phyloP scores from a whole-genome alignment of 2,113 vertebrate genomes.

The Macrotus californicus region DNA sequence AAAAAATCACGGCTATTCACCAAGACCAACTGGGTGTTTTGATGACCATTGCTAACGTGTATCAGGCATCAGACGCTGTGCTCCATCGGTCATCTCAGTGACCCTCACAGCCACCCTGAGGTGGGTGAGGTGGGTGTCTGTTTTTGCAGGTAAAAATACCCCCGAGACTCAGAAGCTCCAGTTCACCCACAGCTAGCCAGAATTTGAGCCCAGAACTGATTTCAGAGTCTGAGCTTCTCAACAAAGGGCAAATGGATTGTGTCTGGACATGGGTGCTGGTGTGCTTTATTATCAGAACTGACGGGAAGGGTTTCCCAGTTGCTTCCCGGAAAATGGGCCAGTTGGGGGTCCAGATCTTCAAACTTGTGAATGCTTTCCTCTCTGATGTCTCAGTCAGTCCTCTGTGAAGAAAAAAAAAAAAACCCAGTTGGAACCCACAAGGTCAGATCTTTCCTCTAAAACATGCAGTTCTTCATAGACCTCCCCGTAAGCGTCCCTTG shows the following conservation, averaged over 20 bases:
- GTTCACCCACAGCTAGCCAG: not conserved
- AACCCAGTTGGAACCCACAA: not conserved
- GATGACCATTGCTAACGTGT: fast-evolving
- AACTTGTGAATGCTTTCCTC: not conserved
- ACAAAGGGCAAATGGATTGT: too few relatives aligned
- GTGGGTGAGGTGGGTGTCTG: not conserved
- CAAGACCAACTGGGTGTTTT: too few relatives aligned
- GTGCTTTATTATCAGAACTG: not conserved
- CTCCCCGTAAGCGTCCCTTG: not conserved
- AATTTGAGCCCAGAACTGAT: not conserved
- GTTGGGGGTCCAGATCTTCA: not conserved
- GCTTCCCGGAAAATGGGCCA: not conserved
- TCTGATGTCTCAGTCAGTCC: not conserved
- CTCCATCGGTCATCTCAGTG: fast-evolving
- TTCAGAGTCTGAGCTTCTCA: not conserved
- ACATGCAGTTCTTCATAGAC: not conserved
- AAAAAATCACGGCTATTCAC: not conserved
- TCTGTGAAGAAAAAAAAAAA: not conserved
- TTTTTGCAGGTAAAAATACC: too few relatives aligned
- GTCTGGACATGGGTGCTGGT: fast-evolving
- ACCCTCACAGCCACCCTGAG: not conserved
- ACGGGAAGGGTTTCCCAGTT: not conserved
- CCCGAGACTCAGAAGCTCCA: not conserved
- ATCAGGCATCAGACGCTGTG: fast-evolving
- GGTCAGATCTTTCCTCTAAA: not conserved